phyloP scores from a whole-genome alignment of 2,888 invertebrate species.

The Stenurella melanura region DNA sequence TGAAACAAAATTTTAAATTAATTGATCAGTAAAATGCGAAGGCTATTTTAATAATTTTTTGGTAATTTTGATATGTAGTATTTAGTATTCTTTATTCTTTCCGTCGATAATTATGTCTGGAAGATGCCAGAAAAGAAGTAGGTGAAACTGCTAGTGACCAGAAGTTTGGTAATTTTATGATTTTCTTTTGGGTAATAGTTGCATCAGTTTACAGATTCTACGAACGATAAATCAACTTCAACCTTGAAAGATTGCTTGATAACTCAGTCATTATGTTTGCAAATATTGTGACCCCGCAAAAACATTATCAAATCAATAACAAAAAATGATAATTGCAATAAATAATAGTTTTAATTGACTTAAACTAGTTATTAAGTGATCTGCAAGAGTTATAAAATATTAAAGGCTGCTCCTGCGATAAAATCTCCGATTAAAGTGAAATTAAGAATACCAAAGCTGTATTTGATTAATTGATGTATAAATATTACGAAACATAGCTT shows the following conservation, averaged over 20 bases:
- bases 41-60: too few species aligned
- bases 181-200: background rate
- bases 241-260: background rate
- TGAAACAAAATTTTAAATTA: too few species aligned
- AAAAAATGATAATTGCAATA: background rate
- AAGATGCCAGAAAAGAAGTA: too few species aligned
- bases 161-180: background rate
- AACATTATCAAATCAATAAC: background rate
- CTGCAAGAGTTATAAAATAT: background rate
- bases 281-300: background rate
- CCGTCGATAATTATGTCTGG: too few species aligned
- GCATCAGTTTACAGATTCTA: background rate
- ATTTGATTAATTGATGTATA: conserved; percentile 57
- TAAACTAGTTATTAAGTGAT: background rate
- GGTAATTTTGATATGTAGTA: too few species aligned
- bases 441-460: conserved; percentile 53
- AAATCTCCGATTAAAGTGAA: conserved; percentile 4
- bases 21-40: too few species aligned
- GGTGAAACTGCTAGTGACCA: background rate
- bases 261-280: background rate
- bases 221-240: background rate
- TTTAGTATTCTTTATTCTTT: too few species aligned
- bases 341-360: background rate
- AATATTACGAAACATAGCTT: conserved; percentile 53
- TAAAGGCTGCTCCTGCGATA: background rate